Conservation (phyloP, 2,113 vertebrate species). For the Psilopsiagon aymara region DNA sequence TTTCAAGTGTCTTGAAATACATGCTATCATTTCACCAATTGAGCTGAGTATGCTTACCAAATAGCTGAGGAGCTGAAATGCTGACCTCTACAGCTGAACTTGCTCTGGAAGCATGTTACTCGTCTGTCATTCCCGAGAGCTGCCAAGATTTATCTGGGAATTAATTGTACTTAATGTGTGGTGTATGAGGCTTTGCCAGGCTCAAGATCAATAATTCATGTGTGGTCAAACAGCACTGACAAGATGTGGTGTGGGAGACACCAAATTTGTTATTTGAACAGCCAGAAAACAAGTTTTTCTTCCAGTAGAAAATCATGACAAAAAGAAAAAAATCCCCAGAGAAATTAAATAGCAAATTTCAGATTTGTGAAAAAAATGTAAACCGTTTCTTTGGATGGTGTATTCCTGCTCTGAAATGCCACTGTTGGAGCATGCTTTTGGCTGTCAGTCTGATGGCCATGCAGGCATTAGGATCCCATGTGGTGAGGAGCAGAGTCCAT, state of each 20-base stretch:
- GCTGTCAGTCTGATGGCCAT: fast-evolving
- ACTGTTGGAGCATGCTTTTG: background rate
- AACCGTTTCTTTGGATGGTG: background rate
- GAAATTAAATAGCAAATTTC: background rate
- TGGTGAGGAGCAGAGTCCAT: background rate
- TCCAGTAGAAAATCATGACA: background rate
- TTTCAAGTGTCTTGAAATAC: background rate
- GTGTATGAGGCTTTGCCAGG: background rate
- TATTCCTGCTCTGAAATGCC: background rate
- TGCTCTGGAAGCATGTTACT: background rate
- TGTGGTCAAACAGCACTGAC: background rate
- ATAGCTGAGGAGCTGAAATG: background rate
- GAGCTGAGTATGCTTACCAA: background rate
- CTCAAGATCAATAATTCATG: background rate
- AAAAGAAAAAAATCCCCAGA: background rate
- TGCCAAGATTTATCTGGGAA: background rate
- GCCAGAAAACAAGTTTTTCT: background rate
- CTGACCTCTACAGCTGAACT: background rate
- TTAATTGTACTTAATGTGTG: background rate
- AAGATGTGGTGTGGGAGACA: background rate
- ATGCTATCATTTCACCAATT: background rate
- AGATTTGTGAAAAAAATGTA: background rate
- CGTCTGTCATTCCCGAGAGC: background rate
- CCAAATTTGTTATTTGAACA: background rate
- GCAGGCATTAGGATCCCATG: fast-evolving